phyloP scores from a whole-genome alignment of 2,888 invertebrate genomes.

The Schizaphis graminum region DNA sequence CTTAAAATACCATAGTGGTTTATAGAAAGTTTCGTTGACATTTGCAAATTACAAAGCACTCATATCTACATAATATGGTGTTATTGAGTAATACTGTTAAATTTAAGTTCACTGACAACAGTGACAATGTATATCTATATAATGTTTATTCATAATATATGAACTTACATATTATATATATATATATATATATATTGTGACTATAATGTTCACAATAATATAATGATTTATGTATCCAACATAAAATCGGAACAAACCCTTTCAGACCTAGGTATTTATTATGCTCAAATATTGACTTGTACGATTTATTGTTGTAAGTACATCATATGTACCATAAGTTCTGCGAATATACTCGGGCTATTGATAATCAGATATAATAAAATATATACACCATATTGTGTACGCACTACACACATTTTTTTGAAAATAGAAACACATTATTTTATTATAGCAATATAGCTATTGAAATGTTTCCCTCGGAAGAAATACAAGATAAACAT shows the following conservation, averaged over 20 bases:
- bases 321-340: not conserved
- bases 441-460: not conserved
- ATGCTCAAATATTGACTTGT: not conserved
- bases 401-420: not conserved
- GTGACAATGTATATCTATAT: not conserved
- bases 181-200: not conserved
- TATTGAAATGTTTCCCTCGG: not conserved
- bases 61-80: not conserved
- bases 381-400: not conserved
- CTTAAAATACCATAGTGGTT: not conserved
- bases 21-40: constrained; percentile 35
- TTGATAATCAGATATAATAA: not conserved
- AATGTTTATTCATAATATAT: not conserved
- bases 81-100: constrained; percentile 2
- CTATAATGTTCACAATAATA: not conserved
- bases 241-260: not conserved
- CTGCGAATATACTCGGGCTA: not conserved
- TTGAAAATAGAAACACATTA: not conserved
- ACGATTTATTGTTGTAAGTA: not conserved
- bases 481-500: not conserved
- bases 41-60: constrained; percentile 40
- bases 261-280: not conserved
- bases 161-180: not conserved
- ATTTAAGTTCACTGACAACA: not conserved
- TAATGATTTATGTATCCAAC: not conserved